These are phyloP conservation scores for Lepidotrigona ventralis DNA, from an alignment of 1,140 invertebrate genomes.

Conservation along the genomic window DNA sequence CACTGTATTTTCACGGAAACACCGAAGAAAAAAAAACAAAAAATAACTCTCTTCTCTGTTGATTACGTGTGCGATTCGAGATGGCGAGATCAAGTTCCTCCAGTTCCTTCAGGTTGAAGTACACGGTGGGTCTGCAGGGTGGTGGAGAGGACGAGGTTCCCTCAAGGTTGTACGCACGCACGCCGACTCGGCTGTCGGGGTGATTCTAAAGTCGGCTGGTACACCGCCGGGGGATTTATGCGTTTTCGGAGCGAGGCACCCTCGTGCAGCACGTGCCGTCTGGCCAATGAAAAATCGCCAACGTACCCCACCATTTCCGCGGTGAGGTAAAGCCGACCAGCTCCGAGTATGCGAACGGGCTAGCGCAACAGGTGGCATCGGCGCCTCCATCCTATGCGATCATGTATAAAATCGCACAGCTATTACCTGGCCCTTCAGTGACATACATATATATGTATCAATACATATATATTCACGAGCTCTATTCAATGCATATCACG, in stretches of 20 bases:
- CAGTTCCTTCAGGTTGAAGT: no score
- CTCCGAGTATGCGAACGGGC: slow-evolving; percentile 45
- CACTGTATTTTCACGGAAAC: slow-evolving; percentile 40
- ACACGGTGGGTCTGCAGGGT: no score
- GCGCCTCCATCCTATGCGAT: slow-evolving; percentile 64
- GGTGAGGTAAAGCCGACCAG: slow-evolving; percentile 36
- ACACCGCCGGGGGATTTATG: slow-evolving; percentile 74
- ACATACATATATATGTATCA: neutral
- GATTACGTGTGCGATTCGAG: neutral
- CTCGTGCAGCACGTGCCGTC: slow-evolving; percentile 77
- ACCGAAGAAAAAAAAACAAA: neutral
- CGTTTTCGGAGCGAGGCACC: slow-evolving; percentile 73
- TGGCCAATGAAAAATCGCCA: slow-evolving; percentile 67
- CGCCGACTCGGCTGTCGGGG: slow-evolving; percentile 58
- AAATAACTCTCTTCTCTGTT: neutral
- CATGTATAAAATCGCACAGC: slow-evolving; percentile 38
- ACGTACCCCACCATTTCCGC: slow-evolving; percentile 55
- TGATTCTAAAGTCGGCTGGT: slow-evolving; percentile 70
- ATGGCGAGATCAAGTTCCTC: no score
- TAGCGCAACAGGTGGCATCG: slow-evolving; percentile 77
- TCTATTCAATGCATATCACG: neutral
- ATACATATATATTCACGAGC: no score
- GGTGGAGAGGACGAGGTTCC: neutral
- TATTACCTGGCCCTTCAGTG: slow-evolving; percentile 32
- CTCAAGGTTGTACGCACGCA: slow-evolving; percentile 30